Evolutionary conservation across 2,797 vertebrate genomes (phyloP).

Genomic region (Coendou prehensilis): DNA sequence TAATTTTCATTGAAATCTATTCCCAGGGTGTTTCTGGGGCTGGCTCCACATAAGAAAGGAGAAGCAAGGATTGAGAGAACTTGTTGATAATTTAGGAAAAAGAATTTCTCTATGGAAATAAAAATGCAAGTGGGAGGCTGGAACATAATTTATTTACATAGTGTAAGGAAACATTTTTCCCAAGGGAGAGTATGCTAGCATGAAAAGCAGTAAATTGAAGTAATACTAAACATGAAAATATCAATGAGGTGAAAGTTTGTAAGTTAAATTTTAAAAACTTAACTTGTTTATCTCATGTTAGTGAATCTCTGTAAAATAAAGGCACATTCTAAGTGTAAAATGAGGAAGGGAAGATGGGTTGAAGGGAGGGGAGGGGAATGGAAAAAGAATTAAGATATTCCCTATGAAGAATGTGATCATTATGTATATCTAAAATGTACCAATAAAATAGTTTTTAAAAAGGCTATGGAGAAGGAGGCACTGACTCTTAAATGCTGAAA

Average conservation of each 20-base stretch:
- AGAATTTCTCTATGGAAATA: neutral
- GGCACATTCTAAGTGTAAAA: neutral
- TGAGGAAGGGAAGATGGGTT: too few species aligned
- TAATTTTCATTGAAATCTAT: constrained; percentile 52
- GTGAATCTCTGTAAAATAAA: neutral
- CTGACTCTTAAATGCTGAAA: constrained; percentile 34
- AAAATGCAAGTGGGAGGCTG: neutral
- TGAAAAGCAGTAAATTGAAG: constrained; percentile 14
- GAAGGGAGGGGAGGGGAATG: neutral
- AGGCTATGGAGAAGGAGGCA: constrained; percentile 4
- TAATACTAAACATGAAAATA: neutral
- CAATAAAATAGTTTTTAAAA: neutral
- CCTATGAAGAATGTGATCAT: neutral
- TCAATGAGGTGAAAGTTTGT: neutral
- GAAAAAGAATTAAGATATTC: neutral
- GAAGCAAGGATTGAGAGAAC: neutral
- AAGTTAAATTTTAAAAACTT: constrained; percentile 32
- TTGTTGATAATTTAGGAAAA: neutral
- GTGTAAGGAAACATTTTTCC: neutral
- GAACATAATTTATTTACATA: neutral
- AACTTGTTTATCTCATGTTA: neutral
- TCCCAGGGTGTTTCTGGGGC: neutral
- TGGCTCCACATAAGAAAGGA: neutral
- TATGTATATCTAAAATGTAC: neutral
- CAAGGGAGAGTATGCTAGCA: neutral